Evolutionary conservation across 1,140 invertebrate species (phyloP), one percentile per base, ranked within the genome.

Genomic region (Augochlora pura): DNA sequence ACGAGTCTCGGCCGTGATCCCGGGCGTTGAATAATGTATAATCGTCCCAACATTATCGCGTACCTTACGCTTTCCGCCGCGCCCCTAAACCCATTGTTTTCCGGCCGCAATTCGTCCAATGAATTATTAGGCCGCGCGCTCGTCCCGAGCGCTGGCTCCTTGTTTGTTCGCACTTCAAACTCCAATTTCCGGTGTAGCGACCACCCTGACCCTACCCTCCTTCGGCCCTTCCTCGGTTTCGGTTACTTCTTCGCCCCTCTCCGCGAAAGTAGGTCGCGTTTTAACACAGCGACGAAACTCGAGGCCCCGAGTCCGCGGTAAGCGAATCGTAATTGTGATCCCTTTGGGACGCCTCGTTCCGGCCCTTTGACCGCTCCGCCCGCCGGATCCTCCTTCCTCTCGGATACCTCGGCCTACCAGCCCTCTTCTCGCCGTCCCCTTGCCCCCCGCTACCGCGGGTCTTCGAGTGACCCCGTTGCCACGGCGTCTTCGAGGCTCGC

Each of bases 1-100:
- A 86, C 62, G 78, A 81, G 81, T 81, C 84, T 76, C 81, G 46
- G 64, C 65, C 72, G 42, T 57, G n/a, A 27, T 74, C 32, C 46
- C 18, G 49, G 49, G 32, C 77, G 64, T 54, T 86, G 85, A 87
- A 87, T 88, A 88, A 88, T 88, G 80, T 79, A 88, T 82, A 74
- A 62, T 68, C 57, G 71, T 77, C 65, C 78, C 72, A 49, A 76
- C 83, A 86, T 85, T 88, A 85, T 83, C 68, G 39, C 10, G 78
- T 16, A 21, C 14, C 54, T 57, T 57, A 57, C 54, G 54, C 8
- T n/a, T 7, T 21, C 8, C 21, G 9, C 7, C 54, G 16, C 54
- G 7, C 21, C 69, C 38, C 25, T 52, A 52, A 52, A 32, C 32
- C 49, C 49, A 14, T 46, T 52, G 49, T 52, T 52, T 52, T 21